Evolutionary conservation across 2,113 vertebrate genomes (phyloP).

Genomic region (Entosphenus tridentatus): DNA sequence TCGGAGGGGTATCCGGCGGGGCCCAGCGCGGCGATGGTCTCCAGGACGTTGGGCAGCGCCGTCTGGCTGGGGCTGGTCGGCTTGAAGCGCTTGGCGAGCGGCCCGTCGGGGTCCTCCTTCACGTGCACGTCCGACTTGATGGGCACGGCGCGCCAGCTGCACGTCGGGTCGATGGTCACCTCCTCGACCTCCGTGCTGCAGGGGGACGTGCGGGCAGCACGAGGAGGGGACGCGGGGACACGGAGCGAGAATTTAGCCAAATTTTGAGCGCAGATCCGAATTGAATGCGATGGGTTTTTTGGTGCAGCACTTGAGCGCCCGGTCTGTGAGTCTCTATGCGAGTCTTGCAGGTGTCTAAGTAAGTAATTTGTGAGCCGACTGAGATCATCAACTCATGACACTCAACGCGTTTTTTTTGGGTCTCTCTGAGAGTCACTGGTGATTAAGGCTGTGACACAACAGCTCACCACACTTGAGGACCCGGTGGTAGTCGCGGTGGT

Average conservation of each 20-base stretch:
- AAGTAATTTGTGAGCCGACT: too few relatives aligned
- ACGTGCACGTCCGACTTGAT: slow-evolving; percentile 59
- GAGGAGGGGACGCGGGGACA: too few relatives aligned
- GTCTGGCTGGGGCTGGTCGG: slow-evolving; percentile 70
- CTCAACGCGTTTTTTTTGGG: too few relatives aligned
- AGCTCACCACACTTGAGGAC: too few relatives aligned
- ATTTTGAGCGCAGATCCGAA: neutral
- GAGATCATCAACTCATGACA: too few relatives aligned
- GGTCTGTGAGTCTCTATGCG: too few relatives aligned
- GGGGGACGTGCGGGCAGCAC: neutral
- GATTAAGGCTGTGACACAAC: too few relatives aligned
- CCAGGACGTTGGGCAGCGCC: slow-evolving; percentile 82
- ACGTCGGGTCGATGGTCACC: slow-evolving; percentile 81
- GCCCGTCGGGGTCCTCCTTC: slow-evolving; percentile 72
- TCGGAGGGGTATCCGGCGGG: slow-evolving; percentile 34
- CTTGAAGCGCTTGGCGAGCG: slow-evolving; percentile 58
- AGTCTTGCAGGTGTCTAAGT: too few relatives aligned
- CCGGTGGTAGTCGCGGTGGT: too few relatives aligned
- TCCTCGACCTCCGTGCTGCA: slow-evolving; percentile 67
- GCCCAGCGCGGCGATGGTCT: slow-evolving; percentile 71
- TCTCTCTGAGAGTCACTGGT: too few relatives aligned
- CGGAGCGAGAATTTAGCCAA: neutral
- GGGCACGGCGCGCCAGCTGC: slow-evolving; percentile 76
- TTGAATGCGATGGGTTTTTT: neutral
- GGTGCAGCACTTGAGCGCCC: neutral